Percentiles rank a stretch among this genome's conserved stretches.
Evolutionary conservation across 2,888 invertebrate species (phyloP).

Genomic region (Pyrgus malvae): DNA sequence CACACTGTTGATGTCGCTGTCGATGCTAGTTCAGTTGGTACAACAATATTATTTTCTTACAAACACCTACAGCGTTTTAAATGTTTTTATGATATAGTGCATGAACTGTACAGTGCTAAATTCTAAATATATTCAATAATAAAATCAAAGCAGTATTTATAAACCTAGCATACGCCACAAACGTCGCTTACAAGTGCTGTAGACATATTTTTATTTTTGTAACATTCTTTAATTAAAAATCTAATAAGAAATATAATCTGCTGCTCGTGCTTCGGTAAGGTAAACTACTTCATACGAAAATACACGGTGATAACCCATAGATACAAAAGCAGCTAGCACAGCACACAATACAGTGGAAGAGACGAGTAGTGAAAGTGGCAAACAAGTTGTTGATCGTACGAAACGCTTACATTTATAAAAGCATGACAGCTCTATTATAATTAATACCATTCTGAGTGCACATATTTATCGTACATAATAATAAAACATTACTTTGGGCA

Average conservation of each 20-base stretch:
- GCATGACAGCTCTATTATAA: slow-evolving; percentile 82
- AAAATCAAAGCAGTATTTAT: slow-evolving; percentile 44
- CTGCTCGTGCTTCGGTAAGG: slow-evolving; percentile 66
- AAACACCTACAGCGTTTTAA: slow-evolving; percentile 14
- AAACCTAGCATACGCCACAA: slow-evolving; percentile 26
- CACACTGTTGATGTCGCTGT: not conserved
- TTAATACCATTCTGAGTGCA: slow-evolving; percentile 72
- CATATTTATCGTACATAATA: slow-evolving; percentile 58
- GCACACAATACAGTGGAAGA: slow-evolving; percentile 81
- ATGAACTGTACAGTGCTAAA: slow-evolving; percentile 73
- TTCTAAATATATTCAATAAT: slow-evolving; percentile 47
- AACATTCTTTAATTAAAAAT: slow-evolving; percentile 6
- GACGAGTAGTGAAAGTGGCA: slow-evolving; percentile 78
- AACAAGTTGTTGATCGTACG: slow-evolving; percentile 77
- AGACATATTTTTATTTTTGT: slow-evolving; percentile 6
- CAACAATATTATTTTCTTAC: slow-evolving; percentile 1
- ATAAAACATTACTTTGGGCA: slow-evolving; percentile 66
- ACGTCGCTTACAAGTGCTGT: slow-evolving; percentile 21
- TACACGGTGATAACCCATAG: slow-evolving; percentile 79
- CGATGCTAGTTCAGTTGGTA: slow-evolving; percentile 7
- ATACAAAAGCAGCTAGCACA: slow-evolving; percentile 82
- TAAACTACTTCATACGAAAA: slow-evolving; percentile 71
- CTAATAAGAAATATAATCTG: slow-evolving; percentile 40
- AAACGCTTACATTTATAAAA: slow-evolving; percentile 80
- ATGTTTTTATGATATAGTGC: slow-evolving; percentile 48